Base-by-base conservation (phyloP, 1,140 invertebrate species). In the Tyrophagus putrescentiae region DNA sequence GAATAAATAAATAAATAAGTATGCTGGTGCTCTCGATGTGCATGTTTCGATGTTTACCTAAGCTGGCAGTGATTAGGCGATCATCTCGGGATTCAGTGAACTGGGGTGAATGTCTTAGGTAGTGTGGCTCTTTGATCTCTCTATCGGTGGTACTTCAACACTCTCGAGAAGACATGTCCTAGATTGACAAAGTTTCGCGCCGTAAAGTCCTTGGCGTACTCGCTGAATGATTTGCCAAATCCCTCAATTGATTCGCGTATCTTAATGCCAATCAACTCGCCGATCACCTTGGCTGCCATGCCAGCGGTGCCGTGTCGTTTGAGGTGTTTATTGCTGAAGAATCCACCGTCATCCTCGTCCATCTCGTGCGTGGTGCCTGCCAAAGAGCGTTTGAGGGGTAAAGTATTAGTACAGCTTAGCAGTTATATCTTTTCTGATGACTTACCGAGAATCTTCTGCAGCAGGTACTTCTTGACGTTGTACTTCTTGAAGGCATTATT, bases 211-310 rank as follows among this genome's bases (percentile, higher is more conserved):
- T 59, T 59, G 9, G 57, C 57, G 34, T 59, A 59, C 33, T 59
- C 39, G 33, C 57, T 59, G 32, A 59, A 13, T 29, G 57, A 42
- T 45, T 59, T 45, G 27, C 57, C 57, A 1, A 59, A 25, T 25
- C 39, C 41, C 32, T 59, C 57, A 45, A 59, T 59, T 21, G 36
- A 44, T 29, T 59, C 41, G 18, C 57, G 34, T 31, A 59, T 45
- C 50, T 59, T 59, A 18, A 59, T 42, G 21, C 57, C 57, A 45
- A 59, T 59, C n/a, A 59, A 42, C 27, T 59, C 57, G 16, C 57
- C 57, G 23, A 59, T 16, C 13, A 59, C 57, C 34, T 59, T 59
- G 25, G 28, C 57, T 7, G 57, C 57, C 39, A 59, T 18, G 5
- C 57, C 57, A 3, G 57, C 57, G 9, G 36, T 42, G 29, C 57